These are phyloP conservation scores for Hylyphantes graminicola DNA, from an alignment of 1,140 invertebrate genomes.

Conservation along the genomic window DNA sequence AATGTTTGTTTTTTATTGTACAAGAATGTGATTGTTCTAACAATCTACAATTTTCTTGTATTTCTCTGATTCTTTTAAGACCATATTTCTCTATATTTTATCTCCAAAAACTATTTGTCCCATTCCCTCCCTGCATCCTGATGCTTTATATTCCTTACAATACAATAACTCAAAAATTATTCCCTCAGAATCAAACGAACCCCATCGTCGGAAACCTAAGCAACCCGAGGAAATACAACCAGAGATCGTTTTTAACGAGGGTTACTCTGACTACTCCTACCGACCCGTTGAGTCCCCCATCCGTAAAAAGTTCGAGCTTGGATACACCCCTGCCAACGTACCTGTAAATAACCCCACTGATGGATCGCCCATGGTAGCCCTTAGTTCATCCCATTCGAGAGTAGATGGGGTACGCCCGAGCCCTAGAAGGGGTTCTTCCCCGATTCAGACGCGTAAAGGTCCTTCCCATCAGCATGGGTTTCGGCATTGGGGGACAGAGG, in stretches of 20 bases:
- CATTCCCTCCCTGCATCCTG: too few species aligned
- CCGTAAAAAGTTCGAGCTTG: slow-evolving; percentile 3
- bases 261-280: slow-evolving; percentile 26
- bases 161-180: not conserved
- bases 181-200: slow-evolving; percentile 19
- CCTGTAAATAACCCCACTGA: slow-evolving; percentile 20
- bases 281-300: slow-evolving; percentile 13
- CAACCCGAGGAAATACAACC: not conserved
- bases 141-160: too few species aligned
- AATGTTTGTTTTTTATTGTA: too few species aligned
- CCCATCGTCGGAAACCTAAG: not conserved
- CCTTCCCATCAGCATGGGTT: slow-evolving; percentile 42
- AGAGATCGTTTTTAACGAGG: slow-evolving; percentile 30
- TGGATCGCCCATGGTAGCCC: not conserved
- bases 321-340: slow-evolving; percentile 36
- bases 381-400: not conserved
- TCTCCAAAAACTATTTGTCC: too few species aligned
- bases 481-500: not conserved
- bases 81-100: too few species aligned
- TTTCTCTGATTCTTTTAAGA: too few species aligned
- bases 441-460: not conserved
- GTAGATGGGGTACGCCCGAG: not conserved
- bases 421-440: not conserved
- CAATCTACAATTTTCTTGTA: too few species aligned
- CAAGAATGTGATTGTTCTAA: too few species aligned